Base-by-base conservation (phyloP, 1,140 invertebrate genomes). In the Lasioglossum baleicum region DNA sequence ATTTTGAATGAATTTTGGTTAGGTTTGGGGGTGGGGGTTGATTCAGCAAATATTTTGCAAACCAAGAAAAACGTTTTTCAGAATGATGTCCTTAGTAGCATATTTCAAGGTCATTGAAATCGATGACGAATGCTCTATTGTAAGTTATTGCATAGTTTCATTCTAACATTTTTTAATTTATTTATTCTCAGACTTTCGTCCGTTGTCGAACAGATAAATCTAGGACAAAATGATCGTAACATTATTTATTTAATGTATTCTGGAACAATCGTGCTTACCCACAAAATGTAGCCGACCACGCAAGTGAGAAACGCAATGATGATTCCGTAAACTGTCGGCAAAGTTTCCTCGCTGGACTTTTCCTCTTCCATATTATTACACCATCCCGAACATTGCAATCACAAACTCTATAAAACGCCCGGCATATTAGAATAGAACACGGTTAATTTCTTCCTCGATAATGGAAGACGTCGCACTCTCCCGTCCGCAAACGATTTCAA, bases 301-400 rank as follows among this genome's bases (percentile, higher is more conserved):
- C 89, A 91, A 20, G 91, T 92, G 71, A 92, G 65, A 69, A 92
- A 89, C 17, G 91, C 91, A 86, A 93, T 93, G 84, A 92, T 88
- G 74, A 93, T 86, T 75, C 92, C 92, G 72, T 92, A 92, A 86
- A 90, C 78, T 31, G 88, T 89, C 77, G 92, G 91, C 83, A 93
- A 88, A 80, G 89, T 90, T 84, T 92, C 91, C 66, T 85, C 63
- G 31, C n/a, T 65, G 48, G 71, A 83, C 51, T 83, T 31, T 26
- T 65, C 72, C 31, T 69, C 72, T 58, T 86, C 84, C 84, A 85
- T 86, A 75, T 70, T 44, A 61, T 77, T 58, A n/a, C 48, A n/a
- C 35, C 73, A 7, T n/a, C n/a, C n/a, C 61, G 13, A 75, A 63
- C 48, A 68, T 61, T 60, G 40, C 51, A 53, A 76, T 64, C 80